These are phyloP conservation scores for Drosophila kikkawai DNA, from an alignment of 1,140 invertebrate species.

Conservation along the genomic window DNA sequence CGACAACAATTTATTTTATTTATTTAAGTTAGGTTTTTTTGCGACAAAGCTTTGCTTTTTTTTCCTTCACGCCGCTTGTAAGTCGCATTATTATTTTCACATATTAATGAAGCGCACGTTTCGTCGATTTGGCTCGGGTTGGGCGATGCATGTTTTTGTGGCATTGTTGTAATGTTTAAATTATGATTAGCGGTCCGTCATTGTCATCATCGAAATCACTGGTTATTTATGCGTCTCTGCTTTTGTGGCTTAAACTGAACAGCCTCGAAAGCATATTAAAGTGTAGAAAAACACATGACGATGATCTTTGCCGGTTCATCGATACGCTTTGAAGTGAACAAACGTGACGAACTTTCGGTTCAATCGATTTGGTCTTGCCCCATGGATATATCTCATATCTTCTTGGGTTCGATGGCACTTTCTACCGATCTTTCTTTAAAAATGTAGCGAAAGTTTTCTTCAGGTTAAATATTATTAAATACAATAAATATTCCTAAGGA, in stretches of 20 bases:
- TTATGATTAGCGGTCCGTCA: constrained; percentile 79
- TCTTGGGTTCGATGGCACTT: constrained; percentile 43
- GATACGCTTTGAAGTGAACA: constrained; percentile 51
- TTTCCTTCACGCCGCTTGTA: constrained; percentile 6
- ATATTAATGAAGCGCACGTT: constrained; percentile 77
- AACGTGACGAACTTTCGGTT: constrained; percentile 64
- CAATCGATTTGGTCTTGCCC: constrained; percentile 59
- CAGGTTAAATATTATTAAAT: not conserved
- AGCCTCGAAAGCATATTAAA: constrained; percentile 29
- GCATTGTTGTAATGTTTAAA: constrained; percentile 70
- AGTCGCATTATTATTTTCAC: constrained; percentile 71
- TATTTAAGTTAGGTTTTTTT: constrained; percentile 33
- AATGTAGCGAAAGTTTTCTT: constrained; percentile 39
- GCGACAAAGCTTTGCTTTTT: constrained; percentile 17
- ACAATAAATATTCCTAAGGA: too few relatives aligned
- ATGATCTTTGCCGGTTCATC: constrained; percentile 25
- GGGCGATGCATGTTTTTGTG: constrained; percentile 9
- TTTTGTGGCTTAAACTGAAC: constrained; percentile 48
- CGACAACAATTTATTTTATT: constrained; percentile 43
- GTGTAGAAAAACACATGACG: constrained; percentile 14
- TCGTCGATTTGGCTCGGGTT: constrained; percentile 48
- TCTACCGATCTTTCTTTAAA: constrained; percentile 16
- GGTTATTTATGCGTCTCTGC: constrained; percentile 58
- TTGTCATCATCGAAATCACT: constrained; percentile 50
- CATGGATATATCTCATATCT: constrained; percentile 18